Percentiles rank a stretch among this genome's conserved stretches.
Evolutionary conservation across 2,113 vertebrate genomes (phyloP).

Genomic region (Anoplopoma fimbria): DNA sequence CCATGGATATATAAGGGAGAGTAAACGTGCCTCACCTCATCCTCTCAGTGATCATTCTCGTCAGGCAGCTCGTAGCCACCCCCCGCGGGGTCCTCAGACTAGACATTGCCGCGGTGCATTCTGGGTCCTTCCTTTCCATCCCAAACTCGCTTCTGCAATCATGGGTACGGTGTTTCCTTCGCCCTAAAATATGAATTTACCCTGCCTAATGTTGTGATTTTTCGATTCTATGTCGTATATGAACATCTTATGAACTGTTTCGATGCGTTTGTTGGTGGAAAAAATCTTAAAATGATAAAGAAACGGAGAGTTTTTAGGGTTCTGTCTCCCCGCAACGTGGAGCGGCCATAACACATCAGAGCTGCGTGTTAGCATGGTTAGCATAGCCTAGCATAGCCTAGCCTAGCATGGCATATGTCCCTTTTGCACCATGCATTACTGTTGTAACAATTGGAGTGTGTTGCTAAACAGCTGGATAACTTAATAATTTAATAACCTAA

Average conservation of each 20-base stretch:
- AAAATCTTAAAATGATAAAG: fast-evolving
- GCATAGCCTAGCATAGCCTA: conserved; percentile 29
- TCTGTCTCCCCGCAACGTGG: conserved; percentile 74
- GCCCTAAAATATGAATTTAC: background rate
- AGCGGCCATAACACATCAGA: conserved; percentile 63
- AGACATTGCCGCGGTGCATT: conserved; percentile 78
- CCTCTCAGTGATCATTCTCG: conserved; percentile 23
- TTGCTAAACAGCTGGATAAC: fast-evolving
- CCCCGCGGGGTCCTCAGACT: conserved; percentile 54
- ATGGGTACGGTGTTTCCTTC: conserved; percentile 81
- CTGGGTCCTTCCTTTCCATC: conserved; percentile 84
- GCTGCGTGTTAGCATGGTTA: conserved; percentile 40
- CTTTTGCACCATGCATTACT: fast-evolving
- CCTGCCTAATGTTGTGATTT: fast-evolving
- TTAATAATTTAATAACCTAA: fast-evolving
- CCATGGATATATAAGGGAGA: background rate
- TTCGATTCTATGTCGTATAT: fast-evolving
- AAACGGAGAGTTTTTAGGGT: fast-evolving
- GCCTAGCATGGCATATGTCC: background rate
- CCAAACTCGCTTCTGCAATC: conserved; percentile 78
- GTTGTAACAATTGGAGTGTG: fast-evolving
- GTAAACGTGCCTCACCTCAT: background rate
- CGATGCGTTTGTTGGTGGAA: background rate
- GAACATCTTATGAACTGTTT: background rate
- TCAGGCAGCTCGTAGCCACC: conserved; percentile 62